Conservation (phyloP, 2,888 invertebrate genomes). For the Phyllotreta striolata region DNA sequence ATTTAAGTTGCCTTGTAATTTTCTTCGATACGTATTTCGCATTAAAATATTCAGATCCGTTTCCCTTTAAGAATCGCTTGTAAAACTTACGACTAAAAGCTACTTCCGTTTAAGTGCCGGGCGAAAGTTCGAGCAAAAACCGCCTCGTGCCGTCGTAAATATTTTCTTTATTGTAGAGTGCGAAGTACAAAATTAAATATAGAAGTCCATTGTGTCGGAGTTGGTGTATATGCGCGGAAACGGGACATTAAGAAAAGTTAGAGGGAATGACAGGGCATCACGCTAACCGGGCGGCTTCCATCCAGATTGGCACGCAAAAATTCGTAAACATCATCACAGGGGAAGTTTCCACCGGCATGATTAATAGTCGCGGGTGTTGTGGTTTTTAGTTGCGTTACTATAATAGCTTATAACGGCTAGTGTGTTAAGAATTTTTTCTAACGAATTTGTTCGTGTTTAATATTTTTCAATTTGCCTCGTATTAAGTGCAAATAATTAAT, state of each 20-base stretch:
- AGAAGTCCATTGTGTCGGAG: conserved; percentile 43
- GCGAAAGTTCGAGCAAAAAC: conserved; percentile 28
- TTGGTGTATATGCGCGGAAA: conserved; percentile 40
- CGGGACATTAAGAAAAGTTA: conserved; percentile 43
- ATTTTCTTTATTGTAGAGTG: conserved; percentile 34
- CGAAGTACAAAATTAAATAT: conserved; percentile 44
- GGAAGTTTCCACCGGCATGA: conserved; percentile 8
- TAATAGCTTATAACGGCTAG: no score
- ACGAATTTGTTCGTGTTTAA: no score
- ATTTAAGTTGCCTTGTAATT: no score
- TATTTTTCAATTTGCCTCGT: no score
- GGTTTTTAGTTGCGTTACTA: conserved; percentile 1
- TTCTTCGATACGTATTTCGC: not conserved
- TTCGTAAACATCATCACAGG: conserved; percentile 8
- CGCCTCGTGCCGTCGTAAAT: conserved; percentile 34
- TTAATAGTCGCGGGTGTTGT: conserved; percentile 8
- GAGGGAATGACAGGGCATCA: conserved; percentile 41
- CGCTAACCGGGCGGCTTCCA: conserved; percentile 33
- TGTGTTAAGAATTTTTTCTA: no score
- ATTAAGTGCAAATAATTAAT: no score
- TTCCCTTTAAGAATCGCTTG: not conserved
- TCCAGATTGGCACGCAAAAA: conserved; percentile 24
- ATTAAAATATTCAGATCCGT: conserved; percentile 4
- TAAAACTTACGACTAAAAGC: conserved; percentile 6
- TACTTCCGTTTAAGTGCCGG: not conserved